Percentiles rank a stretch among this genome's conserved stretches.
phyloP scores from a whole-genome alignment of 1,140 invertebrate genomes.

The Cydia pomonella region DNA sequence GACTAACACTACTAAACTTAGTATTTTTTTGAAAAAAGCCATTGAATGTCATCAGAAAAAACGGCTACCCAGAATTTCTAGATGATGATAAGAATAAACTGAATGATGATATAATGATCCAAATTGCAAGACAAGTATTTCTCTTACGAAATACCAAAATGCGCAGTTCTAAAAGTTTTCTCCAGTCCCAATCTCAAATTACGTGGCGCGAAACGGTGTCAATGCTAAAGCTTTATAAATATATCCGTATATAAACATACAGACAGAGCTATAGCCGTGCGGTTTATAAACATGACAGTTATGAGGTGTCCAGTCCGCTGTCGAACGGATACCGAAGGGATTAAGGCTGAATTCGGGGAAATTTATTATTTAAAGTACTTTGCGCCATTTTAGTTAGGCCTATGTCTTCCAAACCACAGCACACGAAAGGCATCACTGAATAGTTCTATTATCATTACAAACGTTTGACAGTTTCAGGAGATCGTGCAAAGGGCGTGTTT shows the following conservation, averaged over 20 bases:
- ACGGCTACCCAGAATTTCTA: not conserved
- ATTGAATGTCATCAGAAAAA: not conserved
- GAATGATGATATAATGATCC: not conserved
- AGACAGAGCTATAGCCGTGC: not conserved
- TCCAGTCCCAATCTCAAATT: slow-evolving; percentile 1
- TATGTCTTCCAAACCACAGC: not conserved
- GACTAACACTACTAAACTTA: too few species aligned
- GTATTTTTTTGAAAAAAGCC: too few species aligned
- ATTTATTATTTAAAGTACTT: not conserved
- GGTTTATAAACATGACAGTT: slow-evolving; percentile 19
- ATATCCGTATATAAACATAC: slow-evolving; percentile 21
- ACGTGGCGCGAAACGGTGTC: slow-evolving; percentile 11
- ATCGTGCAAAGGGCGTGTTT: too few species aligned
- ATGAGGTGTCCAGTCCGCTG: not conserved
- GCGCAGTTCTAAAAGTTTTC: not conserved
- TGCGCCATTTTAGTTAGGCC: not conserved
- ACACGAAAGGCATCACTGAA: too few species aligned
- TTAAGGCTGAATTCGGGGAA: not conserved
- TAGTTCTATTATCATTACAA: not conserved
- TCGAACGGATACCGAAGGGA: not conserved
- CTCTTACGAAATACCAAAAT: not conserved
- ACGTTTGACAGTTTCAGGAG: not conserved
- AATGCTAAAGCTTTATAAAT: slow-evolving; percentile 9
- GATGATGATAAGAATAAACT: not conserved
- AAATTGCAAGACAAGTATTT: not conserved